Base-by-base conservation (phyloP, 2,797 vertebrate species). In the Mus caroli region DNA sequence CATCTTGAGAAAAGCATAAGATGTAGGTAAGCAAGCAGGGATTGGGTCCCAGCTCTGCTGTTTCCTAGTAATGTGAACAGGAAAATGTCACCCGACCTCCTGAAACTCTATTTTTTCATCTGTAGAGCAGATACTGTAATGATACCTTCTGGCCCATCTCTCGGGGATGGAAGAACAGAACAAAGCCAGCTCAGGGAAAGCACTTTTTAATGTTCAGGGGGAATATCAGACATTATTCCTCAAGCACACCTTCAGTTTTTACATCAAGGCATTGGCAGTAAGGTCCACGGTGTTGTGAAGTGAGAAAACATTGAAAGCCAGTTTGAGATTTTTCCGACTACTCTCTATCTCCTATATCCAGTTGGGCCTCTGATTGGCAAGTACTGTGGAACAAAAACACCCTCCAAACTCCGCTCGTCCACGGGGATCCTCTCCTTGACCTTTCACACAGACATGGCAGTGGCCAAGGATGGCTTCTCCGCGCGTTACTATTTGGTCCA, bases 391-490 rank as follows among this genome's bases (percentile, higher is more conserved):
- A 99, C 99, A 22, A 99, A 99, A 98, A 99, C 99, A 89, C 99
- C 99, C 0, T 99, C 99, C 0, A 99, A 99, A 98, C 99, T 99
- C 97, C 99, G 99, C 34, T 99, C 99, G 0, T 99, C 99, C 0
- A 99, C 99, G 0, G 99, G 99, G 1, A 99, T 99, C 92, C 99
- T 99, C 62, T 99, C 99, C 0, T 99, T 99, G 94, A 99, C 99
- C 97, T 99, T 99, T 98, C 99, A 99, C 98, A 99, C 99, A 0
- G 99, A 99, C 98, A 99, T 99, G 99, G 99, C 99, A 0, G 99
- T 99, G 96, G 99, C 99, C 62, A 99, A 99, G 98, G 99, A 99
- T 0, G 99, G 99, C 83, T 99, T 99, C 98, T 99, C 99, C 0
- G 99, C 99, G 13, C 99, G 99, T 24, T 99, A 99, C 98, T 99